phyloP scores from a whole-genome alignment of 2,888 invertebrate genomes.

The Lydus trimaculatus region DNA sequence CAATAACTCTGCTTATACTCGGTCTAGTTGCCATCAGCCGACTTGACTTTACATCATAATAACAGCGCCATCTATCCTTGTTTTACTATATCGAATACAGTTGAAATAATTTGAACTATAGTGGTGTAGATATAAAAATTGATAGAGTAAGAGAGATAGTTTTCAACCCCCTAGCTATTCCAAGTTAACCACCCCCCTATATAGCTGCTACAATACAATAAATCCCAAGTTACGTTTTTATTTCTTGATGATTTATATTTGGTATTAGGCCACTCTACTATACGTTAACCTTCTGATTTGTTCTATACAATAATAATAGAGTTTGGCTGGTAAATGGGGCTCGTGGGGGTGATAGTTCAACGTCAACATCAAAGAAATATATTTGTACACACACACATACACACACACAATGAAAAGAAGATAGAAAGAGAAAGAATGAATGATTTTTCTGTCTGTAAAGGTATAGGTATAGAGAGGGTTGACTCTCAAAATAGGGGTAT shows the following conservation, averaged over 20 bases:
- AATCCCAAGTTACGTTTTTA: slow-evolving; percentile 57
- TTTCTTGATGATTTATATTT: slow-evolving; percentile 60
- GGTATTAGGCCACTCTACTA: slow-evolving; percentile 60
- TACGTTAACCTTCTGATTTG: slow-evolving; percentile 62
- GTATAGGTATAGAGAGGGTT: not conserved
- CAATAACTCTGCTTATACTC: too few species aligned
- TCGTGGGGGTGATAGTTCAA: slow-evolving; percentile 61
- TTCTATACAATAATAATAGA: slow-evolving; percentile 64
- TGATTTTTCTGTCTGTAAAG: not conserved
- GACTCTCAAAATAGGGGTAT: slow-evolving; percentile 13
- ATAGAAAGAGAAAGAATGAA: not conserved
- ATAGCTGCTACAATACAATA: slow-evolving; percentile 3
- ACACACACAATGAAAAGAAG: too few species aligned
- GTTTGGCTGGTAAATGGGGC: slow-evolving; percentile 61
- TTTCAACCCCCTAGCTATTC: not conserved
- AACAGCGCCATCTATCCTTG: too few species aligned
- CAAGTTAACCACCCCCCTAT: not conserved
- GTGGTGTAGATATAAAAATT: not conserved
- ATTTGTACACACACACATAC: not conserved
- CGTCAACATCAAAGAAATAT: slow-evolving; percentile 38
- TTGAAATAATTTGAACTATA: too few species aligned
- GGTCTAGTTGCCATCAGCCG: too few species aligned
- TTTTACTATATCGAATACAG: too few species aligned
- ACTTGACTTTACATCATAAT: too few species aligned
- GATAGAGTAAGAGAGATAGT: not conserved